Evolutionary conservation across 2,797 vertebrate genomes (phyloP), one percentile per base, ranked within the genome.

Genomic region (Falco cherrug): DNA sequence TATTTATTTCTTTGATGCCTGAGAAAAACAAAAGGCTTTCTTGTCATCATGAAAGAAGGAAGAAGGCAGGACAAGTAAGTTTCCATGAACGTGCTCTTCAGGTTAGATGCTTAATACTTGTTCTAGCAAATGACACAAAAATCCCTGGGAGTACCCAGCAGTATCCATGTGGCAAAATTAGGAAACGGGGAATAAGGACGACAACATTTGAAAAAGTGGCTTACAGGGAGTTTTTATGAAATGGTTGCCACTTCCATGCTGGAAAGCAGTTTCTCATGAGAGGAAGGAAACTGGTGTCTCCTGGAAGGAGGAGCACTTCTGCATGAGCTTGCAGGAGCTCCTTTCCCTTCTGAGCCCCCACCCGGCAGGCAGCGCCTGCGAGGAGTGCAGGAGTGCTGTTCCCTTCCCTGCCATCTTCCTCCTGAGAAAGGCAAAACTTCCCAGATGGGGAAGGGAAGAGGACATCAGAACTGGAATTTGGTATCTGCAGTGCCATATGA

Each of bases 1-100:
- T 39, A 63, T 87, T 89, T 87, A 73, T 92, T 91, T 95, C 70
- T 92, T 84, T 86, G 33, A 64, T 93, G 16, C 53, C 31, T 63
- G 11, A 28, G 39, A 70, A 84, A 43, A 57, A 17, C 26, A 31
- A 84, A 75, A 65, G 3, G 5, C 26, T 65, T 91, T 75, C 53
- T 78, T 89, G 47, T 95, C 69, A 84, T 84, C 53, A 63, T 56
- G 59, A 69, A 56, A 92, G 63, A 84, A 92, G 74, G 84, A 86
- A 90, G 56, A 41, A 93, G 41, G 50, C 7, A 41, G 54, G 64
- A 82, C 33, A 92, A 90, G 14, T 84, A 87, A 61, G n/a, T 48
- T 87, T 83, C 31, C 0, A 1, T 88, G 60, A 61, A 57, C 20
- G 3, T 21, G 16, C 17, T 74, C 14, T 70, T 95, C 65, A 53